Percentiles rank a stretch among this genome's conserved stretches.
These are phyloP conservation scores for Pseudolycoriella hygida DNA, from an alignment of 2,888 invertebrate genomes.

Conservation along the genomic window DNA sequence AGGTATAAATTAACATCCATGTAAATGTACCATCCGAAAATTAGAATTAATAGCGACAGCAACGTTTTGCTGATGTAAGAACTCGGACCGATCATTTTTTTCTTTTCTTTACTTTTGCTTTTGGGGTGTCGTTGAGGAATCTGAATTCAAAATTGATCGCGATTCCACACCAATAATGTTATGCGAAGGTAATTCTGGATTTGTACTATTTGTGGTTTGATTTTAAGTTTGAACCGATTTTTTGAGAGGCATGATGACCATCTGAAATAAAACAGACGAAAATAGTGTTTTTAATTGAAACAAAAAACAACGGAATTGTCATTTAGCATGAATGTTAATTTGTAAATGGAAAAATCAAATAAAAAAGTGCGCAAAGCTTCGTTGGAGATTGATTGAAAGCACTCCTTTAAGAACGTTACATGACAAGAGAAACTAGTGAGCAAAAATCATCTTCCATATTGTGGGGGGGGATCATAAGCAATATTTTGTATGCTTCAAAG, in stretches of 20 bases:
- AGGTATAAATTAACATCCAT: constrained; percentile 58
- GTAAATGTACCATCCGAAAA: constrained; percentile 44
- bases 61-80: constrained; percentile 55
- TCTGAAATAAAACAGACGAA: constrained; percentile 4
- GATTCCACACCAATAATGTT: no score
- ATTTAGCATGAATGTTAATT: neutral
- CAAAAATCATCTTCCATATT: no score
- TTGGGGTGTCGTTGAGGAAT: no score
- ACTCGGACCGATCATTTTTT: constrained; percentile 49
- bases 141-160: no score
- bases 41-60: constrained; percentile 35
- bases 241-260: neutral
- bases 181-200: neutral
- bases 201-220: neutral
- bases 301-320: neutral
- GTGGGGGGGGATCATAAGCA: no score
- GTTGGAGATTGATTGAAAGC: no score
- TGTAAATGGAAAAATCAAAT: neutral
- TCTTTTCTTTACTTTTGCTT: neutral
- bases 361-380: no score
- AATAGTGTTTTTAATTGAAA: neutral
- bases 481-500: no score
- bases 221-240: neutral
- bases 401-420: no score
- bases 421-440: no score